Evolutionary conservation across 2,113 vertebrate genomes (phyloP).

Genomic region (Phylloscopus trochiloides): DNA sequence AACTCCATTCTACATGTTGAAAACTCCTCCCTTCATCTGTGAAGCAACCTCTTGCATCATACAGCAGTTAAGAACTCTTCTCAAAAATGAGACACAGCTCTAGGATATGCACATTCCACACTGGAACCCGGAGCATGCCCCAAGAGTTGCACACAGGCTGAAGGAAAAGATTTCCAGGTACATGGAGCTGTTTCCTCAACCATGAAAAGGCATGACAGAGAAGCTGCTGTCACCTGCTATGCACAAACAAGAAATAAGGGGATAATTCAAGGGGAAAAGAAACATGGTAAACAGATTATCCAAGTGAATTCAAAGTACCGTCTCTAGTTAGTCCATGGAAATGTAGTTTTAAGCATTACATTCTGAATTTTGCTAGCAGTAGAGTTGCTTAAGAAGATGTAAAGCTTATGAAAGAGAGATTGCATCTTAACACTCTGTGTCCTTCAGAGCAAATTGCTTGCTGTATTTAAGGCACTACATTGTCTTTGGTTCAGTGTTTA

Average conservation of each 20-base stretch:
- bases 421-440: conserved; percentile 60
- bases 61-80: not conserved
- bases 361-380: conserved; percentile 43
- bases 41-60: not conserved
- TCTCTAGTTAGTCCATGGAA: conserved; percentile 13
- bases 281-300: not conserved
- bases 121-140: not conserved
- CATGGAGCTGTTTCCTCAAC: not conserved
- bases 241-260: not conserved
- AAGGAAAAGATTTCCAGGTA: not conserved
- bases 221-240: not conserved
- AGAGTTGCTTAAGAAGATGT: conserved; percentile 41
- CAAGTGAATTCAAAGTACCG: not conserved
- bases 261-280: not conserved
- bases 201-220: not conserved
- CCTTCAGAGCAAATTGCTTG: conserved; percentile 57
- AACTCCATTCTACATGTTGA: not conserved
- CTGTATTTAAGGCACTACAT: conserved; percentile 78
- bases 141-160: not conserved
- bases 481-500: conserved; percentile 80
- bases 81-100: not conserved
- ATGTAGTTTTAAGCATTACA: not conserved
- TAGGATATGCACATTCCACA: not conserved
- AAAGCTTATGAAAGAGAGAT: conserved; percentile 37
- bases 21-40: not conserved